Conservation (phyloP, 92 coral and sea anemone species). For the Actinostola sp. region DNA sequence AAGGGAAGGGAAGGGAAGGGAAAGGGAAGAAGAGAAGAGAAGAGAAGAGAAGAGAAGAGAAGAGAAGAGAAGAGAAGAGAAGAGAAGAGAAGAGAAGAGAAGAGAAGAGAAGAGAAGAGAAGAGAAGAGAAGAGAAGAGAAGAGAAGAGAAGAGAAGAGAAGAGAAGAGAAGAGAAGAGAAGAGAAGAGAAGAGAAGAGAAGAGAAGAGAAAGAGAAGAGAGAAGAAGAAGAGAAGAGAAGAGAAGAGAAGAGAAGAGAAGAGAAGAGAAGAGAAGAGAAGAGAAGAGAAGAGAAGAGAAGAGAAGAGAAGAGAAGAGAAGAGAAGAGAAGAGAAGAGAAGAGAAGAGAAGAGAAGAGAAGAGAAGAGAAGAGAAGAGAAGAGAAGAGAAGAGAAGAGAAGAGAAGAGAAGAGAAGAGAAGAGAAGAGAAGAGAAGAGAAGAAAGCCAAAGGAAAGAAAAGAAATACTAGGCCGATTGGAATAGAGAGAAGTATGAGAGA, state of each 20-base stretch:
- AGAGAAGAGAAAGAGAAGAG: background rate
- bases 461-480: too few relatives aligned
- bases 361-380: constrained; percentile 1
- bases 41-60: too few relatives aligned
- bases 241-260: background rate
- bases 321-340: background rate
- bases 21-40: too few relatives aligned
- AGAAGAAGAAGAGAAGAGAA: background rate
- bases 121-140: too few relatives aligned
- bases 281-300: constrained; percentile 4
- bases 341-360: background rate
- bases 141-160: too few relatives aligned
- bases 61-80: too few relatives aligned
- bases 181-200: background rate
- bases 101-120: too few relatives aligned
- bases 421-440: background rate
- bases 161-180: background rate
- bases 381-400: background rate
- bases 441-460: background rate
- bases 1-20: too few relatives aligned
- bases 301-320: background rate
- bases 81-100: too few relatives aligned
- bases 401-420: background rate
- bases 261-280: constrained; percentile 3
- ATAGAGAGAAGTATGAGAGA: too few relatives aligned